Base-by-base conservation (phyloP, 2,888 invertebrate genomes). In the Tetramorium bicarinatum region DNA sequence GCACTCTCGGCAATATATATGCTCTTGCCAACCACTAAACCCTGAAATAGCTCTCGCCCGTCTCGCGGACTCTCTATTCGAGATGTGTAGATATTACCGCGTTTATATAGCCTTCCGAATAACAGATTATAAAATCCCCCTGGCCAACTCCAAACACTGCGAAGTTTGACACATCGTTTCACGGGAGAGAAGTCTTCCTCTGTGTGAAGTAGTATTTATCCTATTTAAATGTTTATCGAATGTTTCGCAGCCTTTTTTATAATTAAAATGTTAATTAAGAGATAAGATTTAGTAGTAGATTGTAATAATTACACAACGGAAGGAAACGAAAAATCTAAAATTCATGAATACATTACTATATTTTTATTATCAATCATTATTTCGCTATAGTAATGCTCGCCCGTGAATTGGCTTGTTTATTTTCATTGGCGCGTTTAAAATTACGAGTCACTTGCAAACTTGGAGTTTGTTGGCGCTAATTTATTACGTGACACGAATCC, bases 11-110 rank as follows among this genome's bases (percentile, higher is more conserved):
- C 56, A 67, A 72, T 75, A 49, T 79, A 49, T 66, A 71, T 49
- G 81, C 72, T 72, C 74, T 67, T 71, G 76, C 66, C 76, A 67
- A 71, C 80, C 82, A 82, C 75, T 71, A 76, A 85, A 86, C 84
- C 82, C 25, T 77, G 84, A 90, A 91, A 90, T 90, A 90, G 87
- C 79, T 67, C 72, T 59, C n/a, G 34, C 41, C 47, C 59, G 69
- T 59, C 69, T 79, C 59, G 79, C 15, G 25, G 59, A 18, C 38
- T 71, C 44, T 62, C 62, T 47, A 29, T 75, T 38, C 41, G 34
- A 29, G 38, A 34, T 25, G 34, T 49, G 59, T 49, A 47, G 71
- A 71, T 25, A 71, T 71, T 71, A 71, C 71, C n/a, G 59, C 25
- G 79, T 80, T 80, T 80, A 38, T 80, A 71, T 49, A 49, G 71